These are phyloP conservation scores for Dryococelus australis DNA, from an alignment of 2,888 invertebrate genomes.

Conservation along the genomic window DNA sequence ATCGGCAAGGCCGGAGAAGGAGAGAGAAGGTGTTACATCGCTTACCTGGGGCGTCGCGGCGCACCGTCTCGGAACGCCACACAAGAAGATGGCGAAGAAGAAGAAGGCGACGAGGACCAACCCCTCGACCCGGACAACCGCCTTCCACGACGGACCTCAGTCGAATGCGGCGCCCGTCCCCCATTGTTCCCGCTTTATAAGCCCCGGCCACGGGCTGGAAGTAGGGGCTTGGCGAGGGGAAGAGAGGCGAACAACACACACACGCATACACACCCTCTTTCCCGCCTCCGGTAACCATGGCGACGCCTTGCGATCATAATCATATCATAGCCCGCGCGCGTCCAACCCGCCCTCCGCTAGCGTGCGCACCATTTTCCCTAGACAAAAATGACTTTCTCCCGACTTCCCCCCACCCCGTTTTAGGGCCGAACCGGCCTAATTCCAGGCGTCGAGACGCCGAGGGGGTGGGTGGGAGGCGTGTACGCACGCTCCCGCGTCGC, in stretches of 20 bases:
- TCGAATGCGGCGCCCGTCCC: slow-evolving; percentile 37
- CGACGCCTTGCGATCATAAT: slow-evolving; percentile 33
- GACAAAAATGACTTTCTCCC: slow-evolving; percentile 1
- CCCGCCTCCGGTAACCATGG: slow-evolving; percentile 24
- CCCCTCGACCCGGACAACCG: background rate
- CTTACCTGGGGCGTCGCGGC: background rate
- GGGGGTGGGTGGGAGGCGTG: background rate
- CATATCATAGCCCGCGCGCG: slow-evolving; percentile 29
- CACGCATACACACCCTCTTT: background rate
- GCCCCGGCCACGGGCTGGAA: background rate
- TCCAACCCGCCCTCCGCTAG: background rate
- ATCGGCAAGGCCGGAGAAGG: background rate
- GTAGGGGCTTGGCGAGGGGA: background rate
- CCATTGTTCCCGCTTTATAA: slow-evolving; percentile 37
- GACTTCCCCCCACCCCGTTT: background rate
- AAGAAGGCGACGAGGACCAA: background rate
- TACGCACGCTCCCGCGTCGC: background rate
- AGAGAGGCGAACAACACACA: background rate
- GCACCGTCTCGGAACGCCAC: background rate
- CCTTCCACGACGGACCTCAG: slow-evolving; percentile 31
- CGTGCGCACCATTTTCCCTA: background rate
- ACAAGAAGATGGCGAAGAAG: no score
- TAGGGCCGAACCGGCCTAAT: background rate
- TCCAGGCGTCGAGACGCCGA: background rate
- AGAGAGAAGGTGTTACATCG: background rate